phyloP scores from a whole-genome alignment of 92 coral and sea anemone species.

The Parazoanthus atlanticus region DNA sequence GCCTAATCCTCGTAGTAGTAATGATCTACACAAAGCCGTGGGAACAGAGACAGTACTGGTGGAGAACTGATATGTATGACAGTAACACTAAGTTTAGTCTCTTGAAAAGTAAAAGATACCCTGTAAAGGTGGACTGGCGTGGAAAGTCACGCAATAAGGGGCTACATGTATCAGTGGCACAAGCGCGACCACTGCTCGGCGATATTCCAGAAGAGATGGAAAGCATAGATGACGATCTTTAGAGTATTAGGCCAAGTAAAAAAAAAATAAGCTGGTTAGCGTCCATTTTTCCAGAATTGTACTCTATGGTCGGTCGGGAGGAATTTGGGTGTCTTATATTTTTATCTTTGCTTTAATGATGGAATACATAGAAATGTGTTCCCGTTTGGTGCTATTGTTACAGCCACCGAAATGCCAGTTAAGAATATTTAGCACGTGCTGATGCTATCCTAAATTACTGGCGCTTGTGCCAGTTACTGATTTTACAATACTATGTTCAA shows the following conservation, averaged over 20 bases:
- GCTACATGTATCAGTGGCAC: constrained; percentile 50
- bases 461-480: too few species aligned
- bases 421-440: too few species aligned
- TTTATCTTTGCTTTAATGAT: too few species aligned
- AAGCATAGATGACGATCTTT: constrained; percentile 61
- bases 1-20: constrained; percentile 71
- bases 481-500: too few species aligned
- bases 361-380: too few species aligned
- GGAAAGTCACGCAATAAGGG: constrained; percentile 59
- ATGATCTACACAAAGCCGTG: constrained; percentile 87
- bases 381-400: too few species aligned
- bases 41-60: constrained; percentile 88
- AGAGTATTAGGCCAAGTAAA: not conserved
- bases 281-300: too few species aligned
- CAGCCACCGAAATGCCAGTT: too few species aligned
- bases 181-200: constrained; percentile 72
- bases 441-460: too few species aligned
- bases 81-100: constrained; percentile 88
- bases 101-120: constrained; percentile 65
- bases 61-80: constrained; percentile 77
- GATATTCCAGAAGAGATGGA: constrained; percentile 85
- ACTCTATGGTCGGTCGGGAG: too few species aligned
- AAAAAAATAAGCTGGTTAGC: too few species aligned
- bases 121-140: constrained; percentile 59
- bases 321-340: too few species aligned